These are phyloP conservation scores for Hydrozoanthus gracilis DNA, from an alignment of 92 coral and sea anemone species.

Conservation along the genomic window DNA sequence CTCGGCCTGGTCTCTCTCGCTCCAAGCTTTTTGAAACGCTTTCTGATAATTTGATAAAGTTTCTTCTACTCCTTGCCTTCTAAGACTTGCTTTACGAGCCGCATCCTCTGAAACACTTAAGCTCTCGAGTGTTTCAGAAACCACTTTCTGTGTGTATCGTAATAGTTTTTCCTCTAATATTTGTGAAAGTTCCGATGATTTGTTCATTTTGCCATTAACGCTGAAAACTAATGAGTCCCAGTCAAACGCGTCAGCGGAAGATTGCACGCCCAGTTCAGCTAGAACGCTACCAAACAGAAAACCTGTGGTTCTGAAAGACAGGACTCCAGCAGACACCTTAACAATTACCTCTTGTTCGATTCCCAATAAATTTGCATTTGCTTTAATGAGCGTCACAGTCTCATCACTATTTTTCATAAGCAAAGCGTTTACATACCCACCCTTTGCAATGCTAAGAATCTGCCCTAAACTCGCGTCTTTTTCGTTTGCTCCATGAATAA, in stretches of 20 bases:
- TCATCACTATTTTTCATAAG: background rate
- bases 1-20: background rate
- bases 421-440: background rate
- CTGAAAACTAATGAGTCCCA: background rate
- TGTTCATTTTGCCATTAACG: slow-evolving; percentile 4
- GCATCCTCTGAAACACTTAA: background rate
- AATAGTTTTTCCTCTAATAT: background rate
- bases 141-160: background rate
- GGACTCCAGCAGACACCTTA: background rate
- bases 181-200: background rate
- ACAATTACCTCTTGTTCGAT: background rate
- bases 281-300: background rate
- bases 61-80: background rate
- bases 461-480: background rate
- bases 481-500: background rate
- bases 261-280: background rate
- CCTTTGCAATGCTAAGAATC: background rate
- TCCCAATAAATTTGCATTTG: background rate
- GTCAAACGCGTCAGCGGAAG: background rate
- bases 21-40: background rate
- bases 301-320: background rate
- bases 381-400: background rate
- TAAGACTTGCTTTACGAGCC: background rate
- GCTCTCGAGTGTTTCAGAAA: background rate
- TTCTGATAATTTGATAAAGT: background rate